These are phyloP conservation scores for Meteorus sp. DNA, from an alignment of 1,140 invertebrate species.

Conservation along the genomic window DNA sequence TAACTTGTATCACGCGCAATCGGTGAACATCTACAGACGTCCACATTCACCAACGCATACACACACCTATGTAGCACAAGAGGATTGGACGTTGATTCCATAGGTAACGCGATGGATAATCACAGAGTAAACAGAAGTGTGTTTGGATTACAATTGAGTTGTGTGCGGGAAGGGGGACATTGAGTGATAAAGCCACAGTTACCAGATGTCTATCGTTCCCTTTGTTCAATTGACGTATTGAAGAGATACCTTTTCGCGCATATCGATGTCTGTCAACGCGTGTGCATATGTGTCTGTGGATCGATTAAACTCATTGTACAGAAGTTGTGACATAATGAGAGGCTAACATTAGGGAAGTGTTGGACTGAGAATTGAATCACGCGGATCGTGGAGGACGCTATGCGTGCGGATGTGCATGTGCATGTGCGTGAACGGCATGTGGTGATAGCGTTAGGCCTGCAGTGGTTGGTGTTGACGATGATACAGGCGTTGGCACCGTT, in stretches of 20 bases:
- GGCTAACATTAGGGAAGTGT: not conserved
- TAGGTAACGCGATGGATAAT: constrained; percentile 17
- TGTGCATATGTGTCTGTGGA: not conserved
- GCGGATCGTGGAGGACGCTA: constrained; percentile 40
- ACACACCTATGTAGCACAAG: no score
- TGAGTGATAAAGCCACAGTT: no score
- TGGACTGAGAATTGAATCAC: constrained; percentile 4
- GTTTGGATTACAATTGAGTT: constrained; percentile 15
- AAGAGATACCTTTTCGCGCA: not conserved
- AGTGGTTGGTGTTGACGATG: constrained; percentile 48
- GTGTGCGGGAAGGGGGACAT: constrained; percentile 10
- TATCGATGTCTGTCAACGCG: no score
- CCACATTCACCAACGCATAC: constrained; percentile 4
- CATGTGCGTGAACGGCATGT: constrained; percentile 44
- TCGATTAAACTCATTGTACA: constrained; percentile 17
- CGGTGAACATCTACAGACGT: not conserved
- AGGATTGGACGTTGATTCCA: constrained; percentile 20
- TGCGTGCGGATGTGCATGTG: constrained; percentile 56
- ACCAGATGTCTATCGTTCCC: constrained; percentile 17
- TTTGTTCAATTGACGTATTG: not conserved
- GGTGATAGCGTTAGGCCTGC: constrained; percentile 43
- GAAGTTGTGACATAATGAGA: constrained; percentile 5
- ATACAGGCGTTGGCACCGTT: constrained; percentile 41
- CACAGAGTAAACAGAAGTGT: constrained; percentile 14
- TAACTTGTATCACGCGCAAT: not conserved